A percentile compares a stretch with the other conserved stretches of the same genome.
phyloP scores from a whole-genome alignment of 2,113 vertebrate species.

The Phalacrocorax carbo region DNA sequence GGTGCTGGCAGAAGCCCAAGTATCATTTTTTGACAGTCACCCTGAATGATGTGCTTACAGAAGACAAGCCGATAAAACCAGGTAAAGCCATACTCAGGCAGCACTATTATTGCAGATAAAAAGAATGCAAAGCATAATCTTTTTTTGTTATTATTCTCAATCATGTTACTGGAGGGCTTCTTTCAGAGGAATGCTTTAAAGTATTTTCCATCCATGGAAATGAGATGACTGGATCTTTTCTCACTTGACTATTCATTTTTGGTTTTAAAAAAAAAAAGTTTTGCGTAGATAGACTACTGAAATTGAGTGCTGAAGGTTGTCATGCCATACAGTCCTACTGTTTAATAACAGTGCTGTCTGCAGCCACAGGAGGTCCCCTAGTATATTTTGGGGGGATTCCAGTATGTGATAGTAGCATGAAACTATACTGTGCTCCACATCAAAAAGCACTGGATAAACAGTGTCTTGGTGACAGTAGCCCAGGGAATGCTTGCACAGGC shows the following conservation, averaged over 20 bases:
- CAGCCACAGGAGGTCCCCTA: not conserved
- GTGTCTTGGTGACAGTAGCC: not conserved
- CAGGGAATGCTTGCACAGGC: not conserved
- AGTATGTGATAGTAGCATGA: not conserved
- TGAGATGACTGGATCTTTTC: not conserved
- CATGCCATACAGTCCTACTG: accelerated
- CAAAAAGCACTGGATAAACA: not conserved
- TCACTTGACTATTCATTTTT: not conserved
- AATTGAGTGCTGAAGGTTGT: not conserved
- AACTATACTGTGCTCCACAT: not conserved
- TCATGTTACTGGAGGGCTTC: not conserved
- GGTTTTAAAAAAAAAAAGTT: not conserved
- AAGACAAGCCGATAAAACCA: conserved; percentile 78
- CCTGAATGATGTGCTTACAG: conserved; percentile 83
- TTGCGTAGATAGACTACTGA: not conserved
- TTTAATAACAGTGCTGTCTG: not conserved
- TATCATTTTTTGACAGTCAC: conserved; percentile 84
- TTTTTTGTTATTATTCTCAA: not conserved
- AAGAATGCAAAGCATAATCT: not conserved
- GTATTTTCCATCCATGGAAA: not conserved
- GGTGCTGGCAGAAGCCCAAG: conserved; percentile 90
- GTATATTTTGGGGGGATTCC: not conserved
- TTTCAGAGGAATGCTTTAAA: not conserved
- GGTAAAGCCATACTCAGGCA: conserved; percentile 65
- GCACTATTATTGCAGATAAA: not conserved